Conservation (phyloP, 2,888 invertebrate genomes). For the Dascillus cervinus region DNA sequence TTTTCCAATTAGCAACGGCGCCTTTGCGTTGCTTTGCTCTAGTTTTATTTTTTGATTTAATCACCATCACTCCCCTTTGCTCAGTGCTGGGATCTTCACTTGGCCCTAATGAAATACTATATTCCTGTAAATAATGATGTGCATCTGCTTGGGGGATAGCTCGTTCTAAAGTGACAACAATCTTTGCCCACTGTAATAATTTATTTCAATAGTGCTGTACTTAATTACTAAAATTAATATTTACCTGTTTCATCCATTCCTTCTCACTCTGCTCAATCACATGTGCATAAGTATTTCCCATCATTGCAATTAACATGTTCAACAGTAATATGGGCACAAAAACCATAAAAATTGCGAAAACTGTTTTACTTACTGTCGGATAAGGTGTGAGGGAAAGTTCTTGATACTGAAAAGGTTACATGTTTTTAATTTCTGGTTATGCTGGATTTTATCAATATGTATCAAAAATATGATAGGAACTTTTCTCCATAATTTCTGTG, state of each 20-base stretch:
- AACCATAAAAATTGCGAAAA: slow-evolving; percentile 98
- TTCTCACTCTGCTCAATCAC: slow-evolving; percentile 98
- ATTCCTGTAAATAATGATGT: slow-evolving; percentile 86
- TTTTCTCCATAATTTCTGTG: neutral
- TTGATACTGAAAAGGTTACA: slow-evolving; percentile 69
- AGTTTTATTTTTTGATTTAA: slow-evolving; percentile 94
- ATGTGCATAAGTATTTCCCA: slow-evolving; percentile 98
- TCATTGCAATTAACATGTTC: slow-evolving; percentile 99
- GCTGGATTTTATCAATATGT: neutral
- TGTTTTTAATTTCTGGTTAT: neutral
- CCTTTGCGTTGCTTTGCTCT: slow-evolving; percentile 93
- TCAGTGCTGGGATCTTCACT: slow-evolving; percentile 76
- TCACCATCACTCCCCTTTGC: slow-evolving; percentile 93
- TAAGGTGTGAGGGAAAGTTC: slow-evolving; percentile 86
- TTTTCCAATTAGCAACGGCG: slow-evolving; percentile 95
- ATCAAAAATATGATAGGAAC: neutral
- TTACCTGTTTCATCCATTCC: slow-evolving; percentile 93
- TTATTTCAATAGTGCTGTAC: neutral
- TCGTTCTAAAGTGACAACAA: slow-evolving; percentile 91
- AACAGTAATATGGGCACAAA: slow-evolving; percentile 92
- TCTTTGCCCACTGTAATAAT: slow-evolving; percentile 85
- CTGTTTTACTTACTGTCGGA: slow-evolving; percentile 85
- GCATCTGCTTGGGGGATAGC: slow-evolving; percentile 87
- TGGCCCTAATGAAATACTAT: slow-evolving; percentile 86
- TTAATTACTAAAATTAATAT: neutral